Percentiles rank a stretch among this genome's conserved stretches.
Evolutionary conservation across 2,113 vertebrate species (phyloP).

Genomic region (Tursiops truncatus): DNA sequence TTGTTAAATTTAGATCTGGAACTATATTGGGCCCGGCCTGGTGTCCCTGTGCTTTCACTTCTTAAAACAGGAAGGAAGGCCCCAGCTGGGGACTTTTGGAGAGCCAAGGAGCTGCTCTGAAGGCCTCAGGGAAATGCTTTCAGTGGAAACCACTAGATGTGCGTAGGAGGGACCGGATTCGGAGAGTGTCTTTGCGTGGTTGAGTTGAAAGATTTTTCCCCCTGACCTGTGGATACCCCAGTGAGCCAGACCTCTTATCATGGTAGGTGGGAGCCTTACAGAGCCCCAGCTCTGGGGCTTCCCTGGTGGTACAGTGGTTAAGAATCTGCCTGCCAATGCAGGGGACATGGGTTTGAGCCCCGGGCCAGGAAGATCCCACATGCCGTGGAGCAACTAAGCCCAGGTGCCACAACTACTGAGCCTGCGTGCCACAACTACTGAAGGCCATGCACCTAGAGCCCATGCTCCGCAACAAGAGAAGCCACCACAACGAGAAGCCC

Average conservation of each 20-base stretch:
- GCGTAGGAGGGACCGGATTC: neutral
- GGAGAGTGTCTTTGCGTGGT: neutral
- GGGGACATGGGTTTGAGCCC: too few relatives aligned
- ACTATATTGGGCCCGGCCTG: conserved; percentile 86
- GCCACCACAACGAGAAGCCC: too few relatives aligned
- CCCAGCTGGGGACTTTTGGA: conserved; percentile 79
- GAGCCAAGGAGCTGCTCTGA: conserved; percentile 74
- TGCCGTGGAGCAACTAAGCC: too few relatives aligned
- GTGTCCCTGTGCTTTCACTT: conserved; percentile 87
- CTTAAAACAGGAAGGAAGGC: conserved; percentile 87
- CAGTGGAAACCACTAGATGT: neutral
- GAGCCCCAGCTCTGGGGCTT: neutral
- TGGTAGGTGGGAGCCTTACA: fast-evolving
- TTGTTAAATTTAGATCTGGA: conserved; percentile 89
- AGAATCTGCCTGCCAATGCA: too few relatives aligned
- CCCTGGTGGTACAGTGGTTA: too few relatives aligned
- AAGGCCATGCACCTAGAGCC: too few relatives aligned
- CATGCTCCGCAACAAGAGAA: too few relatives aligned
- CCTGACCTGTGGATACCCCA: neutral
- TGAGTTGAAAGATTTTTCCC: neutral
- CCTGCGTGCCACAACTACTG: too few relatives aligned
- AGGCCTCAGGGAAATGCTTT: conserved; percentile 65
- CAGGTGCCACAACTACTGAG: too few relatives aligned
- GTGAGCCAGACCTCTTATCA: fast-evolving
- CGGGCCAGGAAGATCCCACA: too few relatives aligned